Evolutionary conservation across 2,797 vertebrate species (phyloP).

Genomic region (Danionella dracula): DNA sequence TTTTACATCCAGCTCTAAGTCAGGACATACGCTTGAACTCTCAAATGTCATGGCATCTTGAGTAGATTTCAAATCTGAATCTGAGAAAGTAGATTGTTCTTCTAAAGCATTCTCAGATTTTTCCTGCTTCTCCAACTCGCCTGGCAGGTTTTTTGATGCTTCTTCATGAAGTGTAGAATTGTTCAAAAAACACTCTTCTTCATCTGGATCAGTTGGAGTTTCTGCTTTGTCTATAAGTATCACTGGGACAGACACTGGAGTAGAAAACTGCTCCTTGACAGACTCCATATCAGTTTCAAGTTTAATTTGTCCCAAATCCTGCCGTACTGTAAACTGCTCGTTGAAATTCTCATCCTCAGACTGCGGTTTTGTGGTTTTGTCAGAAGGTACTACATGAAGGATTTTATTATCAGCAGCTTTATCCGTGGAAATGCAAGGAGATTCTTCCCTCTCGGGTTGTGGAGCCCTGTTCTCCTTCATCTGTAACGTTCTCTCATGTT

Average conservation of each 20-base stretch:
- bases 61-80: conserved; percentile 9
- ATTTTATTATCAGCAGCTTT: conserved; percentile 1
- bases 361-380: conserved; percentile 21
- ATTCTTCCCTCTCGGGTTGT: conserved; percentile 10
- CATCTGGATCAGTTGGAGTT: conserved; percentile 45
- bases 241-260: conserved; percentile 32
- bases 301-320: conserved; percentile 37
- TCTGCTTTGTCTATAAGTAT: conserved; percentile 47
- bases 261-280: background rate
- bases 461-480: background rate
- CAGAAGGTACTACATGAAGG: conserved; percentile 40
- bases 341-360: conserved; percentile 36
- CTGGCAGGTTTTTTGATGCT: conserved; percentile 35
- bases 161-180: conserved; percentile 51
- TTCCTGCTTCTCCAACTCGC: conserved; percentile 35
- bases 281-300: conserved; percentile 34
- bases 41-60: conserved; percentile 39
- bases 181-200: conserved; percentile 27
- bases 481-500: background rate
- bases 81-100: conserved; percentile 33
- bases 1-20: conserved; percentile 70
- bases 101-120: conserved; percentile 19
- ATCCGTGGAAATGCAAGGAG: background rate
- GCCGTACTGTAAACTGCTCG: conserved; percentile 17
- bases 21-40: conserved; percentile 41